Evolutionary conservation across 2,888 invertebrate species (phyloP), one percentile per base, ranked within the genome.

Genomic region (Mechanitis mazaeus): DNA sequence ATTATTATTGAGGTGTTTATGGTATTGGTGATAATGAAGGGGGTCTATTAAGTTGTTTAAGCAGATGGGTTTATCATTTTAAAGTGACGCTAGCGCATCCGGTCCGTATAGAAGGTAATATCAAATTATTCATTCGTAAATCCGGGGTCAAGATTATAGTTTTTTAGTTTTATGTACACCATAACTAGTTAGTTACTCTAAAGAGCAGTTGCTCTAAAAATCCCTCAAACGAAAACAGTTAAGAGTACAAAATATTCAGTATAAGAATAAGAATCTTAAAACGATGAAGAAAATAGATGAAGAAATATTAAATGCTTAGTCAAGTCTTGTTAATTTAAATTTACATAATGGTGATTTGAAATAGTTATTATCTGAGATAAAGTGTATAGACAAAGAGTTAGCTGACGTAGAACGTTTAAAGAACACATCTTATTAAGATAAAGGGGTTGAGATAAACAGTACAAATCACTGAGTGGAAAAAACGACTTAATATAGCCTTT

Each of bases 381-480:
- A 65, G 69, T 67, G 60, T 64, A 68, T 71, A 75, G 71, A 78
- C 73, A 76, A 76, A 71, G 68, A 66, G 70, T 72, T 69, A 69
- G 69, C 69, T 71, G 70, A 75, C 71, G 70, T 71, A 69, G 70
- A 71, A 73, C 50, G 68, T 66, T 72, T 74, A 70, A 64, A 74
- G 69, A 70, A 74, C 74, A 80, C 78, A 84, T 84, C 83, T 84
- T 79, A 84, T 87, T 86, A 79, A 87, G 88, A 90, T 88, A 78
- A 77, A 83, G 77, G 80, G 78, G 78, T 77, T 74, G 59, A 85
- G 87, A 88, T 88, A 88, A 82, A 77, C 74, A 66, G 78, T 79
- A 88, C 88, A 88, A 90, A 90, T 90, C 87, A 87, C 84, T 76
- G 76, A 75, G 74, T 75, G 81, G 78, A 81, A 84, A 63, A 84